phyloP scores from a whole-genome alignment of 2,113 vertebrate species.

The Eclectus roratus region DNA sequence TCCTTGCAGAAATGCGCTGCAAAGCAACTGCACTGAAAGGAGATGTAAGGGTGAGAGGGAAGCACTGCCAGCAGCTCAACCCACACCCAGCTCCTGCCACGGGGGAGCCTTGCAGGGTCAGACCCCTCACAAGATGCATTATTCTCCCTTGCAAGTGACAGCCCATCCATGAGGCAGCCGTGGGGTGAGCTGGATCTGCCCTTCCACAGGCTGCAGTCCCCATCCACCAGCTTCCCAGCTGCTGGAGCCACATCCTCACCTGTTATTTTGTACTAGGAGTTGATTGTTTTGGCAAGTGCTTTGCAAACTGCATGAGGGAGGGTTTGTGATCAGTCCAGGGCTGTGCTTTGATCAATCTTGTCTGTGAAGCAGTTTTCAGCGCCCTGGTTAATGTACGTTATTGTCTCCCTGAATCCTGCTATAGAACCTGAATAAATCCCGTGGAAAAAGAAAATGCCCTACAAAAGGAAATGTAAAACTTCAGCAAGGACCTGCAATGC shows the following conservation, averaged over 20 bases:
- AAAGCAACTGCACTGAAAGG: neutral
- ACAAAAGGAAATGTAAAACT: conserved; percentile 9
- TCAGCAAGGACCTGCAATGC: neutral
- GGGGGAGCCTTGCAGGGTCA: neutral
- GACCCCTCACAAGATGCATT: neutral
- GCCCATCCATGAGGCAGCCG: fast-evolving
- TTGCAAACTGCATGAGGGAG: neutral
- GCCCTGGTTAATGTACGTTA: neutral
- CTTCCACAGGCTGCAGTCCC: neutral
- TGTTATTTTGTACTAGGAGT: neutral
- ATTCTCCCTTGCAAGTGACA: neutral
- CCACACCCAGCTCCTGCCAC: neutral
- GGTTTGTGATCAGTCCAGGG: neutral
- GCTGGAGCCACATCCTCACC: neutral
- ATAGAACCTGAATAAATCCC: conserved; percentile 16
- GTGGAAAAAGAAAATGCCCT: neutral
- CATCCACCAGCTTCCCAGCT: neutral
- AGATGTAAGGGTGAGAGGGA: neutral
- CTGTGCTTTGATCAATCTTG: conserved; percentile 51
- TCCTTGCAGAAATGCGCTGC: neutral
- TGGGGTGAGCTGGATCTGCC: neutral
- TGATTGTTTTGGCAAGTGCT: conserved; percentile 4
- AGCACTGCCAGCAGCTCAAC: neutral
- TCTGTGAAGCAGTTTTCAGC: conserved; percentile 23
- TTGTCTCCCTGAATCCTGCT: conserved; percentile 52